These are phyloP conservation scores for Heterotis niloticus DNA, from an alignment of 2,113 vertebrate genomes.

Conservation along the genomic window DNA sequence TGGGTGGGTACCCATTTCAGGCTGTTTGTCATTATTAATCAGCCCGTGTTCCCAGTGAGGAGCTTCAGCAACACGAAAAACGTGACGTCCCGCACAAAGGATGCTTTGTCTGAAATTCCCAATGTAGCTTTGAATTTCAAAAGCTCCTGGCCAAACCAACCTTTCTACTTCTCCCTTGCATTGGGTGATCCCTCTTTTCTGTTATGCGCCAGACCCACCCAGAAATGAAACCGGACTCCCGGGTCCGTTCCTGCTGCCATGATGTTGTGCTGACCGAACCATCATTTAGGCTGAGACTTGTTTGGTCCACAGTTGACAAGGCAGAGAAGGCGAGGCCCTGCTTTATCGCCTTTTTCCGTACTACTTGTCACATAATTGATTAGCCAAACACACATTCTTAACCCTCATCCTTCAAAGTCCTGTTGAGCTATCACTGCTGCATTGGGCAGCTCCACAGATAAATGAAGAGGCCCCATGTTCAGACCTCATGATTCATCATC, in stretches of 20 bases:
- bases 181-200: neutral
- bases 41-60: too few relatives aligned
- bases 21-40: too few relatives aligned
- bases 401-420: neutral
- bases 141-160: too few relatives aligned
- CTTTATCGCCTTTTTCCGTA: neutral
- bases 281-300: neutral
- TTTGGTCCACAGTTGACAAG: neutral
- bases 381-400: constrained; percentile 16
- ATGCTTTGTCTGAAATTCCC: too few relatives aligned
- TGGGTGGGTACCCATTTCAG: too few relatives aligned
- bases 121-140: too few relatives aligned
- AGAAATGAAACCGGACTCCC: neutral
- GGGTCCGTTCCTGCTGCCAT: neutral
- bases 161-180: constrained; percentile 7
- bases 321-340: neutral
- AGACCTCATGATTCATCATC: constrained; percentile 19
- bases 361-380: constrained; percentile 12
- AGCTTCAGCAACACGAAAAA: too few relatives aligned
- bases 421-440: constrained; percentile 2
- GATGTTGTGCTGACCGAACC: neutral
- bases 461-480: constrained; percentile 5
- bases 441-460: neutral
- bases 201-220: neutral
- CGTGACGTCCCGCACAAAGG: too few relatives aligned